Percentiles rank a stretch among this genome's conserved stretches.
phyloP scores from a whole-genome alignment of 2,797 vertebrate genomes.

The Capromys pilorides region DNA sequence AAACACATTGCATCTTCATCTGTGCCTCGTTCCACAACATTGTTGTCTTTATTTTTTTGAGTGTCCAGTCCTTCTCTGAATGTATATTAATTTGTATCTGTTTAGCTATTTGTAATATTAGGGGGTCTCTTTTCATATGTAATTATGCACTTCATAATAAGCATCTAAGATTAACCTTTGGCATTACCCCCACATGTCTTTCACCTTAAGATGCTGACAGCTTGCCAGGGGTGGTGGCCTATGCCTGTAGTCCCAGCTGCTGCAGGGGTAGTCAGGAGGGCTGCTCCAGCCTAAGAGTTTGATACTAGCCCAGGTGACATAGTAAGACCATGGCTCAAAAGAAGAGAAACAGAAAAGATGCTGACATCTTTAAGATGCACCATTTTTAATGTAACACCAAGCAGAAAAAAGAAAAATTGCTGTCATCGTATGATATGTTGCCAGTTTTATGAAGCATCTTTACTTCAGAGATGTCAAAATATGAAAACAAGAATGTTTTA shows the following conservation, averaged over 20 bases:
- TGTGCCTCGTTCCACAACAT: neutral
- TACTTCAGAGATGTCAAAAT: slow-evolving; percentile 16
- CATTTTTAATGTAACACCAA: neutral
- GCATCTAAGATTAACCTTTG: neutral
- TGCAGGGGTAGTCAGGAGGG: neutral
- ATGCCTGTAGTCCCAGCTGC: neutral
- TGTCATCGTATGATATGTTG: neutral
- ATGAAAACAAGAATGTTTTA: neutral
- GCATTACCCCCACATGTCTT: neutral
- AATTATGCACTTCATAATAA: neutral
- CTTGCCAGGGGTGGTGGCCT: neutral
- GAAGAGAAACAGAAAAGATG: neutral
- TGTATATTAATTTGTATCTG: neutral
- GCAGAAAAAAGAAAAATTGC: neutral
- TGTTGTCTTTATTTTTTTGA: neutral
- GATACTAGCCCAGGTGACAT: neutral
- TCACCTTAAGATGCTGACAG: neutral
- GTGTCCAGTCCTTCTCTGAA: neutral
- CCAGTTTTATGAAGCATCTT: slow-evolving; percentile 40
- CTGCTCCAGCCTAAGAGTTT: neutral
- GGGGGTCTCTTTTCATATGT: neutral
- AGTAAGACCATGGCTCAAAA: neutral
- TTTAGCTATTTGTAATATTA: neutral
- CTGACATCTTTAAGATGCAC: neutral
- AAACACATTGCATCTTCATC: neutral